phyloP scores from a whole-genome alignment of 2,113 vertebrate genomes.

The Odontophorus gujanensis region DNA sequence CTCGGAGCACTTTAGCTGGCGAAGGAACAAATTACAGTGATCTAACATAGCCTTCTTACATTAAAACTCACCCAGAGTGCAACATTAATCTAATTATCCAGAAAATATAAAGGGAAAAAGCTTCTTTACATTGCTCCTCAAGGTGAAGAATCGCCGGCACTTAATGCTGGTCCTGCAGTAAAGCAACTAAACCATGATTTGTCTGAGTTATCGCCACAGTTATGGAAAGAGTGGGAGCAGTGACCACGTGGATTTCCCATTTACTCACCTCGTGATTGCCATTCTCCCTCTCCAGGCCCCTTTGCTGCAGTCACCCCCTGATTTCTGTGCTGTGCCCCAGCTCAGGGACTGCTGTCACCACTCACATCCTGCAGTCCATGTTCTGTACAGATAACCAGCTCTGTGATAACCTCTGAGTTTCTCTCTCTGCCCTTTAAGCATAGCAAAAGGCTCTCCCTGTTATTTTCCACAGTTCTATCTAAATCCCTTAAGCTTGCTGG shows the following conservation, averaged over 20 bases:
- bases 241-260: background rate
- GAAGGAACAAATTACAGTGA: background rate
- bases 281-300: background rate
- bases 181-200: background rate
- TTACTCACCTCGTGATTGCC: background rate
- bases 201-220: background rate
- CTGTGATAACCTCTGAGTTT: background rate
- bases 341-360: too few species aligned
- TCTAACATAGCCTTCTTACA: background rate
- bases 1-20: background rate
- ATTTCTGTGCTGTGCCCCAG: background rate
- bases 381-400: background rate
- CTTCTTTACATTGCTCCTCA: background rate
- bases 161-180: background rate
- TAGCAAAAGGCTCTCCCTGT: conserved; percentile 28
- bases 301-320: background rate
- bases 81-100: background rate
- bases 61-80: background rate
- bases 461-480: background rate
- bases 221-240: background rate
- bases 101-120: background rate
- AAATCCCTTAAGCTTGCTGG: conserved; percentile 12
- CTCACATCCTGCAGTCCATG: background rate
- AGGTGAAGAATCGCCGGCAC: conserved; percentile 17
- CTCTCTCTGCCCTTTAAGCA: background rate